phyloP scores from a whole-genome alignment of 2,113 vertebrate genomes.

The Pogona vitticeps region DNA sequence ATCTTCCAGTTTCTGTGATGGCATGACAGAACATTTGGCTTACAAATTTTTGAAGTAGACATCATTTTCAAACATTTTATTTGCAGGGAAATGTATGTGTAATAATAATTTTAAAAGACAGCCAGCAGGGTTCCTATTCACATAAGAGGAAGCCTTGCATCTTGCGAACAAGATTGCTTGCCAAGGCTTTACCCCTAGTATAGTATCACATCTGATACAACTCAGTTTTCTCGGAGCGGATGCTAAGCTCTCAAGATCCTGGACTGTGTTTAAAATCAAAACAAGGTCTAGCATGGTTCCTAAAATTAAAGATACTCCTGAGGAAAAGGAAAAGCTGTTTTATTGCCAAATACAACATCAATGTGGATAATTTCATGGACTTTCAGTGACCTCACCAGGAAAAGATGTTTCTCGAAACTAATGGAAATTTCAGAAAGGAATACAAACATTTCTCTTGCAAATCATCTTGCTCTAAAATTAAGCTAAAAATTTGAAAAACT shows the following conservation, averaged over 20 bases:
- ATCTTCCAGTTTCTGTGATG: neutral
- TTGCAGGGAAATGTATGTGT: neutral
- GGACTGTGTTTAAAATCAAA: constrained; percentile 24
- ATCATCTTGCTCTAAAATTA: neutral
- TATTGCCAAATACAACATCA: constrained; percentile 29
- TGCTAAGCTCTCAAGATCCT: constrained; percentile 10
- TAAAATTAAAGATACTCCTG: constrained; percentile 37
- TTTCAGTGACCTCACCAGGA: constrained; percentile 30
- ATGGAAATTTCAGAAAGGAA: constrained; percentile 36
- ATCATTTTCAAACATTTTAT: neutral
- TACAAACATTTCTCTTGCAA: neutral
- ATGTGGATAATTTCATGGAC: constrained; percentile 18
- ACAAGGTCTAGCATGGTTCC: constrained; percentile 33
- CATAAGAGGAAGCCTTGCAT: neutral
- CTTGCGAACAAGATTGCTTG: neutral
- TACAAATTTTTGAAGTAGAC: neutral
- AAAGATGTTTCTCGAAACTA: constrained; percentile 17
- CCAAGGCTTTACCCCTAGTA: neutral
- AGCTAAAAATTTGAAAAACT: neutral
- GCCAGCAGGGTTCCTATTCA: too few species aligned
- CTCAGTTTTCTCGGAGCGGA: constrained; percentile 8
- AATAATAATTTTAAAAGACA: neutral
- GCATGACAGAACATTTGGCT: neutral
- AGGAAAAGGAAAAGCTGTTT: constrained; percentile 9
- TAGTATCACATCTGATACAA: constrained; percentile 17